Conservation (phyloP, 1,140 invertebrate species). For the Hyphantria cunea region DNA sequence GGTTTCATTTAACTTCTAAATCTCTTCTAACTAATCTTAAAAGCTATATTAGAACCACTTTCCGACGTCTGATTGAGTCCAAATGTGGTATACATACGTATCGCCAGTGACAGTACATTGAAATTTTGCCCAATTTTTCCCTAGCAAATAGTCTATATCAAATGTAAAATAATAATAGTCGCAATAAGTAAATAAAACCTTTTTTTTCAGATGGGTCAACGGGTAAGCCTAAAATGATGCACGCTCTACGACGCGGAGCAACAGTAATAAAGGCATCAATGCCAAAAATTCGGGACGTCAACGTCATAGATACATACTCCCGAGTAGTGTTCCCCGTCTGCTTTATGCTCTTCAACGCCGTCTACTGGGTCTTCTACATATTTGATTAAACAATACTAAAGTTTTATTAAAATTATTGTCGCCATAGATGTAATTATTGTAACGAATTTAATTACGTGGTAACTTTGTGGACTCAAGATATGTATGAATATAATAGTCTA, state of each 20-base stretch:
- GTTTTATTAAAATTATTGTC: conserved; percentile 5
- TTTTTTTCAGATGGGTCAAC: conserved; percentile 74
- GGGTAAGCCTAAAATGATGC: conserved; percentile 87
- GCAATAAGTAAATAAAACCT: no score
- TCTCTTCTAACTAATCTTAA: no score
- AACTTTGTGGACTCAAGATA: neutral
- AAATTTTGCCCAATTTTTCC: no score
- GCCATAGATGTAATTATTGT: conserved; percentile 21
- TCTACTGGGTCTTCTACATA: conserved; percentile 97
- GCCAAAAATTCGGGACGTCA: conserved; percentile 97
- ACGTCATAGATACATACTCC: conserved; percentile 98
- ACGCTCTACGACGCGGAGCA: conserved; percentile 89
- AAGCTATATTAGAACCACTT: no score
- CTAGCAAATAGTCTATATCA: no score
- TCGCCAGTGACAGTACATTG: no score
- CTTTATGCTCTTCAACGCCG: conserved; percentile 96
- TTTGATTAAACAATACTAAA: conserved; percentile 80
- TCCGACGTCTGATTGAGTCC: no score
- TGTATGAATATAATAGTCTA: neutral
- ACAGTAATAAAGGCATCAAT: conserved; percentile 91
- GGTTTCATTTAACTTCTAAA: no score
- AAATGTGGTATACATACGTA: no score
- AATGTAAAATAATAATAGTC: no score
- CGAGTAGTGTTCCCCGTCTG: conserved; percentile 96
- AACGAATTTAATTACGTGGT: conserved; percentile 21